phyloP scores from a whole-genome alignment of 1,140 invertebrate species.

The Drosophila chauvacae region DNA sequence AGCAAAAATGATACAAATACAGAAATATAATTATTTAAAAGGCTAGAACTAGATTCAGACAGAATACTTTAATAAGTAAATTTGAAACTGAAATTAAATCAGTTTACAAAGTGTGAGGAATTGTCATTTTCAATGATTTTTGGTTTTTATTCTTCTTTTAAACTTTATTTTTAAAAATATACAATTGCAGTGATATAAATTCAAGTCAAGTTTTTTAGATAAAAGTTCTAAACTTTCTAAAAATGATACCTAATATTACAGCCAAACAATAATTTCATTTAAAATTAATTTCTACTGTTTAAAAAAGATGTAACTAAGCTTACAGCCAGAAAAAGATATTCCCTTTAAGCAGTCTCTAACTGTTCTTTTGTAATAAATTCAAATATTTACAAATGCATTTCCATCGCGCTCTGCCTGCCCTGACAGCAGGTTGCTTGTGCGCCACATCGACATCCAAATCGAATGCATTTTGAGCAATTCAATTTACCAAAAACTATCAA shows the following conservation, averaged over 20 bases:
- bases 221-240: not conserved
- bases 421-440: constrained; percentile 10
- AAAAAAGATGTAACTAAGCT: not conserved
- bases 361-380: constrained; percentile 3
- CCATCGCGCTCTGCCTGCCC: constrained; percentile 37
- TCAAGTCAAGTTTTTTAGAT: not conserved
- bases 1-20: not conserved
- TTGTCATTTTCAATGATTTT: not conserved
- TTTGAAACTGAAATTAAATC: not conserved
- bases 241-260: not conserved
- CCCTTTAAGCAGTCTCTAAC: not conserved
- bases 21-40: not conserved
- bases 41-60: not conserved
- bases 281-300: not conserved
- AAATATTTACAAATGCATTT: constrained; percentile 46
- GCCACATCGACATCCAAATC: not conserved
- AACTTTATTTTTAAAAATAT: not conserved
- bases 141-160: no score
- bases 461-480: constrained; percentile 62
- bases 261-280: not conserved
- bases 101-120: no score
- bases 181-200: not conserved
- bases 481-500: constrained; percentile 70
- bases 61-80: not conserved
- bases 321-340: not conserved